These are phyloP conservation scores for Lampris megalopsis DNA, from an alignment of 2,113 vertebrate genomes.

Conservation along the genomic window DNA sequence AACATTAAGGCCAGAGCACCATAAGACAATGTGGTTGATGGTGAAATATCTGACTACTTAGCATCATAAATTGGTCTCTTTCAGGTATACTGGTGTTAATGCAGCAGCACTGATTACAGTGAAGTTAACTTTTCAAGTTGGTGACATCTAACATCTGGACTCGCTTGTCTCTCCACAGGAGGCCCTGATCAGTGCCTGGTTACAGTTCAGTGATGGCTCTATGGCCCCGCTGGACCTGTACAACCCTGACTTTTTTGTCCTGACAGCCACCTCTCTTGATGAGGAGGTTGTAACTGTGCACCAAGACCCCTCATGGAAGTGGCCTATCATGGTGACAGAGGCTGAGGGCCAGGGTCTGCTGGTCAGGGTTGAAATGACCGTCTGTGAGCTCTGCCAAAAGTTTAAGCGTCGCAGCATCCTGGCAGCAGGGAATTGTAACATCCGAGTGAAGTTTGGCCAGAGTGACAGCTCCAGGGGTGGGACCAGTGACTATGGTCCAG, in stretches of 20 bases:
- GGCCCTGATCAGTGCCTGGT: slow-evolving; percentile 93
- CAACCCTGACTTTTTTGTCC: slow-evolving; percentile 87
- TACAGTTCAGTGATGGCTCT: slow-evolving; percentile 95
- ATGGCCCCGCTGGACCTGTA: slow-evolving; percentile 94
- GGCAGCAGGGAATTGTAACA: slow-evolving; percentile 85
- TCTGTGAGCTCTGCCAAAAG: slow-evolving; percentile 93
- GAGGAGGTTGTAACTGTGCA: slow-evolving; percentile 85
- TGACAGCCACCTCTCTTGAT: slow-evolving; percentile 89
- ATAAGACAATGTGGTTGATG: slow-evolving; percentile 2
- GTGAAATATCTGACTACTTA: background rate
- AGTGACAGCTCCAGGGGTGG: slow-evolving; percentile 75
- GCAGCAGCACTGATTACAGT: background rate
- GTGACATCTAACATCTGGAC: background rate
- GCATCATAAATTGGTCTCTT: background rate
- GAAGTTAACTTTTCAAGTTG: slow-evolving; percentile 2
- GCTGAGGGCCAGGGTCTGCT: slow-evolving; percentile 92
- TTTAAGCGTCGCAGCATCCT: slow-evolving; percentile 92
- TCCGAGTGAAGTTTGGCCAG: slow-evolving; percentile 90
- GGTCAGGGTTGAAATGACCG: slow-evolving; percentile 92
- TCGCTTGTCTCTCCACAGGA: slow-evolving; percentile 82
- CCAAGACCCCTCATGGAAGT: slow-evolving; percentile 77
- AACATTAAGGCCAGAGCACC: background rate
- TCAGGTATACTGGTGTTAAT: background rate
- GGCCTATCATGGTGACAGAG: slow-evolving; percentile 88
- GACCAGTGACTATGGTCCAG: slow-evolving; percentile 71